These are phyloP conservation scores for Chamaea fasciata DNA, from an alignment of 2,113 vertebrate genomes.

Conservation along the genomic window DNA sequence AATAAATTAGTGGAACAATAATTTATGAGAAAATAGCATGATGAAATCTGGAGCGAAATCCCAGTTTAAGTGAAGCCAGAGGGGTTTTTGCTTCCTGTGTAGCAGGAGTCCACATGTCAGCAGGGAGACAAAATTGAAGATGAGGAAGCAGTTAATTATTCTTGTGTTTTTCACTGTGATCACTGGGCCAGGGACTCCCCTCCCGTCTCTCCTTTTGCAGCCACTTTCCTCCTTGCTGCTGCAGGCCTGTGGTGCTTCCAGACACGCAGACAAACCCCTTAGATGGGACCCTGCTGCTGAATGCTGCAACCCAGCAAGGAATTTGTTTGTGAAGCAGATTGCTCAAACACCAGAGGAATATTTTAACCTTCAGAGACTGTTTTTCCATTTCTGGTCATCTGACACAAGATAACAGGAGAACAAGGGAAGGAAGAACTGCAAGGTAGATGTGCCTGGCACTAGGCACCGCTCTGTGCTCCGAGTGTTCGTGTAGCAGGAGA, in stretches of 20 bases:
- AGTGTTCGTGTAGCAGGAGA: not conserved
- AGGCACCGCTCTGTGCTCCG: accelerated
- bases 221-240: not conserved
- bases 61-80: not conserved
- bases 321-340: not conserved
- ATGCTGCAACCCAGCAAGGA: not conserved
- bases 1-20: not conserved
- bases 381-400: not conserved
- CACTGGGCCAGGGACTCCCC: not conserved
- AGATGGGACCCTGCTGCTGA: not conserved
- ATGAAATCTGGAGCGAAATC: not conserved
- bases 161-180: not conserved
- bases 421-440: not conserved
- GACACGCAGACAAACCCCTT: not conserved
- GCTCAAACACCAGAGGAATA: not conserved
- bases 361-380: not conserved
- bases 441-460: not conserved
- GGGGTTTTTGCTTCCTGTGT: not conserved
- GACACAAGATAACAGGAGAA: not conserved
- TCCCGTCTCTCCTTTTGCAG: not conserved
- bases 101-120: not conserved
- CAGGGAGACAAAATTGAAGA: not conserved
- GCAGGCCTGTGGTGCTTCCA: accelerated
- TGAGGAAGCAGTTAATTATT: not conserved
- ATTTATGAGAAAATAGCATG: not conserved